phyloP scores from a whole-genome alignment of 2,888 invertebrate species.

The Molanna angustata region DNA sequence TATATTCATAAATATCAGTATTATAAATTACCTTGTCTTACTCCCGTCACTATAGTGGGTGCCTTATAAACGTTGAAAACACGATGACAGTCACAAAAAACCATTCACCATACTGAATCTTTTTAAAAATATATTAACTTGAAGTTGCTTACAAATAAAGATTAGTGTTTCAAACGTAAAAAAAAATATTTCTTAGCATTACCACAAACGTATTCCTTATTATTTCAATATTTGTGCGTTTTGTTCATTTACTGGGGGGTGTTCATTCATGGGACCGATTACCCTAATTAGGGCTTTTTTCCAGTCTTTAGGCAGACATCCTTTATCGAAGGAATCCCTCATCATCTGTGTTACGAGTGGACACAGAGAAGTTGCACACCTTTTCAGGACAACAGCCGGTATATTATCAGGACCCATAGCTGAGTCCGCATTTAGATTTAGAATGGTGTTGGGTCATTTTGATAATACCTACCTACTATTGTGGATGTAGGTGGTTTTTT shows the following conservation, averaged over 20 bases:
- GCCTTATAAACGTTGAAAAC: background rate
- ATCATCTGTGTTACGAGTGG: too few species aligned
- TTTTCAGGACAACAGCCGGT: too few species aligned
- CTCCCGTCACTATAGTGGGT: background rate
- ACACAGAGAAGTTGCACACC: too few species aligned
- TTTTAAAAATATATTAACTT: background rate
- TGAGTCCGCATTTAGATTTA: too few species aligned
- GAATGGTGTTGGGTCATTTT: too few species aligned
- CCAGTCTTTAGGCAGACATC: too few species aligned
- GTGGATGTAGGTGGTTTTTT: too few species aligned
- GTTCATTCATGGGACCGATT: background rate
- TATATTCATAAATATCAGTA: background rate
- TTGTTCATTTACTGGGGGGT: background rate
- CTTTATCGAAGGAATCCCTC: too few species aligned
- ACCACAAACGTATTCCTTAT: background rate
- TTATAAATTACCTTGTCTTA: background rate
- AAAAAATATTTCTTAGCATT: background rate
- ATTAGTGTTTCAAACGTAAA: background rate
- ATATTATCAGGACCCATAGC: too few species aligned
- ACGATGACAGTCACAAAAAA: background rate
- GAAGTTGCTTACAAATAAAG: background rate
- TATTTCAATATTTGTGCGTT: background rate
- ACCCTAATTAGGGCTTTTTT: too few species aligned
- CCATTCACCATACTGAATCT: constrained; percentile 1
- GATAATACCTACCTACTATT: too few species aligned